Evolutionary conservation across 2,797 vertebrate genomes (phyloP).

Genomic region (Pseudocheirus occidentalis): DNA sequence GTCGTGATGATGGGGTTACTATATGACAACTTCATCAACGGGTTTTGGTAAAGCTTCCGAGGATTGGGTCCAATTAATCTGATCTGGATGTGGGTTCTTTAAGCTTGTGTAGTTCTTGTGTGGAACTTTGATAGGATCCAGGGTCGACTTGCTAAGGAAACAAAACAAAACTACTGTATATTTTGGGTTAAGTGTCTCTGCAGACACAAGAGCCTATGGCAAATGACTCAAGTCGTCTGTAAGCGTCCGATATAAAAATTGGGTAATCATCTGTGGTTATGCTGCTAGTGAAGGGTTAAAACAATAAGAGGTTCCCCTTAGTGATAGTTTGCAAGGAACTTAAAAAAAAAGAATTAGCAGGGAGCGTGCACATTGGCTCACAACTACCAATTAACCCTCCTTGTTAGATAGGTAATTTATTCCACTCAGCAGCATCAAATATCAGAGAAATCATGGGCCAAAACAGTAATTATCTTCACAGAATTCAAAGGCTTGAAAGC

Average conservation of each 20-base stretch:
- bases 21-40: slow-evolving; percentile 41
- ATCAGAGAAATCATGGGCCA: slow-evolving; percentile 82
- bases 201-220: neutral
- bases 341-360: slow-evolving; percentile 76
- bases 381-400: slow-evolving; percentile 84
- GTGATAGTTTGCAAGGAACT: slow-evolving; percentile 70
- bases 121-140: slow-evolving; percentile 47
- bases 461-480: slow-evolving; percentile 85
- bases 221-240: slow-evolving; percentile 32
- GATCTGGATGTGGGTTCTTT: slow-evolving; percentile 14
- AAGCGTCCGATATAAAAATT: slow-evolving; percentile 48
- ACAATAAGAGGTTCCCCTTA: slow-evolving; percentile 72
- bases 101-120: slow-evolving; percentile 26
- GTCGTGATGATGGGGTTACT: slow-evolving; percentile 17
- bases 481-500: slow-evolving; percentile 84
- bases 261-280: slow-evolving; percentile 46
- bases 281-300: slow-evolving; percentile 75
- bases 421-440: slow-evolving; percentile 83
- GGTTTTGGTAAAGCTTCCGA: slow-evolving; percentile 44
- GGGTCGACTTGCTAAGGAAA: slow-evolving; percentile 14
- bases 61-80: slow-evolving; percentile 46
- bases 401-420: slow-evolving; percentile 85
- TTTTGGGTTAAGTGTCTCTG: neutral
- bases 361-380: slow-evolving; percentile 70
- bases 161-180: neutral